Evolutionary conservation across 2,888 invertebrate species (phyloP).

Genomic region (Philereme vetulata): DNA sequence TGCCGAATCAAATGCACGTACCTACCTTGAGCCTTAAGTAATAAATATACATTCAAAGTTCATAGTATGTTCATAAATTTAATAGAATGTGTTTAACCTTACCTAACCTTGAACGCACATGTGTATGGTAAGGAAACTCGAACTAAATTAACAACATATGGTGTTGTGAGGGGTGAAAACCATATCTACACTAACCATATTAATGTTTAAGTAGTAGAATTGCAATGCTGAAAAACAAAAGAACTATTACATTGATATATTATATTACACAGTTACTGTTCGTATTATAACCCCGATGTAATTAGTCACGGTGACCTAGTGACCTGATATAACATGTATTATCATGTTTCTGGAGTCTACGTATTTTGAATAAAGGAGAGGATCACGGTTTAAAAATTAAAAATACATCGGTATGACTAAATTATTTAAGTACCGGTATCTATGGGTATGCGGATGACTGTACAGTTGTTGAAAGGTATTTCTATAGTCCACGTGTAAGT

Average conservation of each 20-base stretch:
- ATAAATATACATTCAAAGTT: background rate
- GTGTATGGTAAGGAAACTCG: constrained; percentile 28
- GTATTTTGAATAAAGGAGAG: constrained; percentile 24
- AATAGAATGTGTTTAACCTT: constrained; percentile 28
- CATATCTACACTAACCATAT: constrained; percentile 2
- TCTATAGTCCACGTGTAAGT: too few species aligned
- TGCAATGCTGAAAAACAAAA: too few species aligned
- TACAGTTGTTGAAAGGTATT: too few species aligned
- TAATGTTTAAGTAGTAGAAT: background rate
- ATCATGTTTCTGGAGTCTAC: constrained; percentile 14
- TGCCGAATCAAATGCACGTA: background rate
- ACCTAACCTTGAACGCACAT: constrained; percentile 24
- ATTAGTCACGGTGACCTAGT: constrained; percentile 17
- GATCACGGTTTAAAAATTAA: too few species aligned
- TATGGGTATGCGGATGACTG: too few species aligned
- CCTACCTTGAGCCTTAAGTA: background rate
- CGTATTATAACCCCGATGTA: background rate
- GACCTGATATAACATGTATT: background rate
- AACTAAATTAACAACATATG: constrained; percentile 34
- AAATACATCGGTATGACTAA: too few species aligned
- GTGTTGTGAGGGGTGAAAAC: constrained; percentile 16
- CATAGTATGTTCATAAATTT: constrained; percentile 12
- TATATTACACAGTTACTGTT: background rate
- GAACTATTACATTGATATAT: too few species aligned
- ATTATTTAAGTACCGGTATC: too few species aligned